Base-by-base conservation (phyloP, 2,113 vertebrate species). In the Calidris pygmaea region DNA sequence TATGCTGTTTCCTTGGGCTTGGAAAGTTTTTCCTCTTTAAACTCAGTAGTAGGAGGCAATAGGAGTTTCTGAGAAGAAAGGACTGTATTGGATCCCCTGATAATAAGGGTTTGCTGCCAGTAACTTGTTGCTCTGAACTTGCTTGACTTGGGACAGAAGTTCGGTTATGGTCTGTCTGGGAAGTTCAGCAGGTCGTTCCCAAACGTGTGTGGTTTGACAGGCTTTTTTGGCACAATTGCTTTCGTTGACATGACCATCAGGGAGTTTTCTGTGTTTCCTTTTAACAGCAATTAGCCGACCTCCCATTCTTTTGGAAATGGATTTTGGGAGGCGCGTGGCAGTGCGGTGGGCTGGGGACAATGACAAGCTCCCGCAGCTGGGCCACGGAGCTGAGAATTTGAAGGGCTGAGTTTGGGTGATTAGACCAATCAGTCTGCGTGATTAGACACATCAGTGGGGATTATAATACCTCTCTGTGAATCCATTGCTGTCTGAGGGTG, bases 291-390 rank as follows among this genome's bases (percentile, higher is more conserved):
- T 67, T 6, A 48, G 19, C 24, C 27, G 26, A 34, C 41, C 8
- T 80, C 32, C 34, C 5, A 0, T 89, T 92, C 18, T 34, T 76
- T 35, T 3, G 10, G 58, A 73, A 41, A 6, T 6, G 27, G 26
- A 19, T 81, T 53, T 60, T 35, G 47, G 60, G 26, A 78, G 17
- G 22, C 1, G 6, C 1, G 2, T 29, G 81, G 47, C 39, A 55
- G 43, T 16, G 14, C 0, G 0, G 29, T 23, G 43, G 34, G 39
- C 22, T 76, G 58, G 39, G 34, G 15, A 4, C 12, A 41, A 8
- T 16, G 55, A 23, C 6, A 21, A 30, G 6, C 3, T 89, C 24
- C 43, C 0, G 0, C 0, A 3, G 14, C 26, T 56, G 74, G n/a
- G 41, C 14, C 1, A 3, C 0, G 1, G 74, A 60, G n/a, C 14